A percentile compares a stretch with the other conserved stretches of the same genome.
phyloP scores from a whole-genome alignment of 2,888 invertebrate genomes.

The Rotaria sp. region DNA sequence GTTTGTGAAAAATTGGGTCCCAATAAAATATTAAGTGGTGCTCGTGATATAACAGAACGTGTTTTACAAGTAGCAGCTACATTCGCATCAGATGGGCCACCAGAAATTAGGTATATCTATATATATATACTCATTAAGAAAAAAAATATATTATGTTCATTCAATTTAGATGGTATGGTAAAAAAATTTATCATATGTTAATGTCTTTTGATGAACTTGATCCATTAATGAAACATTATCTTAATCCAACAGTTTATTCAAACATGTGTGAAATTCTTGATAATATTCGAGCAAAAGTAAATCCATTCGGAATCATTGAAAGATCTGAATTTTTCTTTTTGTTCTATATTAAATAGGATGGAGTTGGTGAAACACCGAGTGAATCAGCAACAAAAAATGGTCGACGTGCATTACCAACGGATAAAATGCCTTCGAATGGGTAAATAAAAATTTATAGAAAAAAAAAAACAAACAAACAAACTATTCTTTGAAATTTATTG shows the following conservation, averaged over 20 bases:
- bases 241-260: constrained; percentile 69
- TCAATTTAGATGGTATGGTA: constrained; percentile 64
- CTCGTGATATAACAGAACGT: constrained; percentile 71
- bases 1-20: constrained; percentile 67
- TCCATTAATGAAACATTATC: constrained; percentile 69
- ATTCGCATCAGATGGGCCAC: constrained; percentile 74
- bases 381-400: constrained; percentile 35
- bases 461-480: too few relatives aligned
- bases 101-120: constrained; percentile 67
- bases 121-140: constrained; percentile 41
- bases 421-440: background rate
- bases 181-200: constrained; percentile 68
- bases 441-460: background rate
- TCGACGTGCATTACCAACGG: background rate
- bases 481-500: background rate
- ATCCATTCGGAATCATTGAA: background rate
- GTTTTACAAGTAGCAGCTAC: constrained; percentile 73
- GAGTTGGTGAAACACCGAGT: constrained; percentile 36
- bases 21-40: constrained; percentile 66
- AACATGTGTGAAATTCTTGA: constrained; percentile 74
- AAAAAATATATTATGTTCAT: background rate
- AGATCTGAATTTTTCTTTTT: too few relatives aligned
- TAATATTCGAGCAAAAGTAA: constrained; percentile 61
- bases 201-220: constrained; percentile 70
- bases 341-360: background rate